Percentiles rank a stretch among this genome's conserved stretches.
Evolutionary conservation across 2,797 vertebrate species (phyloP).

Genomic region (Naso thynnoides): DNA sequence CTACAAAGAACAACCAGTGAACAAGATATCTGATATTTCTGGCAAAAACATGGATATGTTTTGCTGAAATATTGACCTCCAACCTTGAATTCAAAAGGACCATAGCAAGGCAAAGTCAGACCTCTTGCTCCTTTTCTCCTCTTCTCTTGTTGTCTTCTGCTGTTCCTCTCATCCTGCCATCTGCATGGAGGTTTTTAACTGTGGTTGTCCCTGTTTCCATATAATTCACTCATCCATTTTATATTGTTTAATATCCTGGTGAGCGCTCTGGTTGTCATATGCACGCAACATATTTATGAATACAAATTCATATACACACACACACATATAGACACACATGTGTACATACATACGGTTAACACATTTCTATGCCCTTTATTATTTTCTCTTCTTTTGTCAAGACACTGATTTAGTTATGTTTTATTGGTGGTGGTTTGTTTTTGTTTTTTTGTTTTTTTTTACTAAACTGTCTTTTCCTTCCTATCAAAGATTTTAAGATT

Average conservation of each 20-base stretch:
- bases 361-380: background rate
- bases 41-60: slow-evolving; percentile 49
- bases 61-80: slow-evolving; percentile 42
- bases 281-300: slow-evolving; percentile 42
- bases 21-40: slow-evolving; percentile 22
- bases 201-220: slow-evolving; percentile 56
- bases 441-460: slow-evolving; percentile 26
- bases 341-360: slow-evolving; percentile 10
- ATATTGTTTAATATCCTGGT: slow-evolving; percentile 60
- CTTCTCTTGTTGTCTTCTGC: slow-evolving; percentile 20
- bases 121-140: slow-evolving; percentile 43
- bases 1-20: background rate
- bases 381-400: slow-evolving; percentile 45
- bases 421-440: too few relatives aligned
- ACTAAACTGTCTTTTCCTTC: slow-evolving; percentile 63
- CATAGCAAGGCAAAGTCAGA: slow-evolving; percentile 65
- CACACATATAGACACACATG: slow-evolving; percentile 24
- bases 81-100: slow-evolving; percentile 31
- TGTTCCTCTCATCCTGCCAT: slow-evolving; percentile 45
- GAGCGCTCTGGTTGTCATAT: slow-evolving; percentile 77
- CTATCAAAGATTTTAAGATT: slow-evolving; percentile 59
- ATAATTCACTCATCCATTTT: slow-evolving; percentile 58
- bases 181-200: slow-evolving; percentile 60
- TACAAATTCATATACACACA: slow-evolving; percentile 27
- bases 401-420: slow-evolving; percentile 30